Evolutionary conservation across 1,140 invertebrate species (phyloP).

Genomic region (Pissodes strobi): DNA sequence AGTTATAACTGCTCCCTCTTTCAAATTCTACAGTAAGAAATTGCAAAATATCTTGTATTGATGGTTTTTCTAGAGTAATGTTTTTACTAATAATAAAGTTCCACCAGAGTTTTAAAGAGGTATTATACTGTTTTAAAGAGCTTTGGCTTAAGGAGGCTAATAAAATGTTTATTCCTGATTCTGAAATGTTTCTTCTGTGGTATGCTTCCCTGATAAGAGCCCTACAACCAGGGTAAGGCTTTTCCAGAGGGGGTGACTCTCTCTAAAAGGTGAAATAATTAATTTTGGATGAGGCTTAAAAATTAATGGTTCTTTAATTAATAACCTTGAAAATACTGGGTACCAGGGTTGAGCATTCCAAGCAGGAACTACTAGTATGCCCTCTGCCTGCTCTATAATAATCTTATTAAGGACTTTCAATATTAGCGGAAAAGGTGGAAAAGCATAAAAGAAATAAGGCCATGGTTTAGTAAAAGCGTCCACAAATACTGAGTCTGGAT

Average conservation of each 20-base stretch:
- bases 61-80: no score
- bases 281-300: conserved; percentile 28
- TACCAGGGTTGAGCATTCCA: conserved; percentile 34
- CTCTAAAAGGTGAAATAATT: conserved; percentile 5
- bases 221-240: no score
- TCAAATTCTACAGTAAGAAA: no score
- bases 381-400: conserved; percentile 32
- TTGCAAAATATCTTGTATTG: no score
- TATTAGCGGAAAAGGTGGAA: conserved; percentile 40
- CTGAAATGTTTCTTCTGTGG: no score
- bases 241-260: not conserved
- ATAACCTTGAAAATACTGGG: conserved; percentile 26
- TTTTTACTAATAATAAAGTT: no score
- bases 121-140: no score
- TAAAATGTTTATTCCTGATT: no score
- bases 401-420: conserved; percentile 38
- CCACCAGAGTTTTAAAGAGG: no score
- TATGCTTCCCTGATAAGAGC: no score
- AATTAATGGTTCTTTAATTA: conserved; percentile 32
- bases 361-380: conserved; percentile 35
- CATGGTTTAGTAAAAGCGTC: conserved; percentile 47
- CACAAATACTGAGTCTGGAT: conserved; percentile 34
- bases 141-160: no score
- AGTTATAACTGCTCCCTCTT: no score
- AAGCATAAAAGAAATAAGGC: conserved; percentile 42